A percentile compares a stretch with the other conserved stretches of the same genome.
These are phyloP conservation scores for Invenusta paracnida DNA, from an alignment of 2,888 invertebrate species.

Conservation along the genomic window DNA sequence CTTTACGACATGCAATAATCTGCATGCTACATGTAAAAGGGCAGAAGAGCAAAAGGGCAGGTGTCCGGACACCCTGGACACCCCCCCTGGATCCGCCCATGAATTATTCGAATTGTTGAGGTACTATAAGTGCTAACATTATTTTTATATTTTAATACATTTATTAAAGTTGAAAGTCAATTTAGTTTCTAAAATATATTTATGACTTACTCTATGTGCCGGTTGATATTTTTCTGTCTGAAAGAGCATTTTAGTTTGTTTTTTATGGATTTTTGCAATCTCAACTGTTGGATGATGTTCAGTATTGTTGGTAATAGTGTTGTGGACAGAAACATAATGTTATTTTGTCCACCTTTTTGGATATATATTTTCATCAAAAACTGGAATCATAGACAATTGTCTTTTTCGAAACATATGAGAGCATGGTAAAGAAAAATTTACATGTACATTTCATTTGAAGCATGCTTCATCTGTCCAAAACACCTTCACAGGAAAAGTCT, in stretches of 20 bases:
- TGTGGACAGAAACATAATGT: background rate
- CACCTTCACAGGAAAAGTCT: background rate
- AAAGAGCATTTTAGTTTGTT: background rate
- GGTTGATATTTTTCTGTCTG: background rate
- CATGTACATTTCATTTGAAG: conserved; percentile 2
- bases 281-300: background rate
- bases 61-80: too few relatives aligned
- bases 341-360: background rate
- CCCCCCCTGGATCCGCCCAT: too few relatives aligned
- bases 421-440: background rate
- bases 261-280: background rate
- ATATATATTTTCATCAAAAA: background rate
- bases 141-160: too few relatives aligned
- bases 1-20: too few relatives aligned
- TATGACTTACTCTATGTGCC: background rate
- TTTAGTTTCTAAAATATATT: too few relatives aligned
- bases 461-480: conserved; percentile 6
- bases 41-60: too few relatives aligned
- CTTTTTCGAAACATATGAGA: background rate
- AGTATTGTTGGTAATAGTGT: background rate
- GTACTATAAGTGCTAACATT: too few relatives aligned
- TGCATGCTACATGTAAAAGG: too few relatives aligned
- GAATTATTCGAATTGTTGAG: too few relatives aligned
- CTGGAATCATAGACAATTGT: background rate
- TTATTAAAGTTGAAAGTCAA: too few relatives aligned